Base-by-base conservation (phyloP, 2,113 vertebrate genomes). In the Callipepla squamata region DNA sequence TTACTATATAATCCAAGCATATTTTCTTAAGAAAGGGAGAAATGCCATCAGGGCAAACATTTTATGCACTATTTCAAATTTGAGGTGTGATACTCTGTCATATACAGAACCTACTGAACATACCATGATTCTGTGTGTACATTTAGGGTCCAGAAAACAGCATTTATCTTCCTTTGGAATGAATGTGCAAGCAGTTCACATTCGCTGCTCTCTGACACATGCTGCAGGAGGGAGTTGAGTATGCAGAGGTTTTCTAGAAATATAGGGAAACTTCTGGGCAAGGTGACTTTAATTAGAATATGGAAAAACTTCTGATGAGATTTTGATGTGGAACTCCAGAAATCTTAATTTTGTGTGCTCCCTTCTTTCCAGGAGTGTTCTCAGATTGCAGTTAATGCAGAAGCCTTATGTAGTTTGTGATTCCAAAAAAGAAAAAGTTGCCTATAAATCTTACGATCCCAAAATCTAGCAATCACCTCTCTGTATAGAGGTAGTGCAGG, bases 181-280 rank as follows among this genome's bases (percentile, higher is more conserved):
- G 8, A 26, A 72, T 85, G 68, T 75, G 32, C 59, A 90, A 51
- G 7, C 9, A 75, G 3, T 28, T 50, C 15, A 36, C 65, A 6
- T 21, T 80, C 4, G 1, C 20, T 85, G 6, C 50, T 81, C 32
- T 75, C 44, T 61, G 47, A 34, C 36, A 9, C 11, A 1, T 34
- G 59, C 38, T 14, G 22, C 15, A 16, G 1, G 6, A 0, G 0
- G 67, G 17, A n/a, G 3, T 4, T 57, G 14, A 55, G 7, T 91
- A 88, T 50, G 62, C 16, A 45, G 34, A 84, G 42, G 5, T 38
- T 70, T 72, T 86, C 47, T 85, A 21, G 8, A 22, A 59, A 4
- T 40, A 2, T 30, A 14, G 65, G 47, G 36, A 45, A 74, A 50
- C 13, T 44, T 89, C 42, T 72, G 22, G 69, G 7, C 36, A 57